These are phyloP conservation scores for Trichosurus vulpecula DNA, from an alignment of 2,797 vertebrate species.

Conservation along the genomic window DNA sequence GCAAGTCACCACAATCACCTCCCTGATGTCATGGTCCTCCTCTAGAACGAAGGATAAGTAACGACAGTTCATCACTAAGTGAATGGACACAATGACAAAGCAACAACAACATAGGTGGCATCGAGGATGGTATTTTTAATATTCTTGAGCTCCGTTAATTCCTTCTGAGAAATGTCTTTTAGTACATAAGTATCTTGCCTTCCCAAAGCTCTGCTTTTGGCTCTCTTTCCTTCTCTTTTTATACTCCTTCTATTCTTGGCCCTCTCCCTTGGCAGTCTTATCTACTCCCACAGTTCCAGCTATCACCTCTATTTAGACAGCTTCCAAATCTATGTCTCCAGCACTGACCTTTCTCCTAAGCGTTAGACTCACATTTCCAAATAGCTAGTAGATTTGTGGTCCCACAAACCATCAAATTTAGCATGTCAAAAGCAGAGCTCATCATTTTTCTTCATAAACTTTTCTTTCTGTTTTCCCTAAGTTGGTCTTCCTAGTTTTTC, in stretches of 20 bases:
- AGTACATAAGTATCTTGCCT: background rate
- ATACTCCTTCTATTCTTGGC: background rate
- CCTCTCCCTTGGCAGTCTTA: background rate
- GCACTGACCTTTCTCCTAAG: background rate
- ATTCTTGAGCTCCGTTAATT: background rate
- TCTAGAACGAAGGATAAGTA: too few species aligned
- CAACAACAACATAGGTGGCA: background rate
- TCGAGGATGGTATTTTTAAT: background rate
- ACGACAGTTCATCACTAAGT: background rate
- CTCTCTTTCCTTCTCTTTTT: background rate
- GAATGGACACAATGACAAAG: background rate
- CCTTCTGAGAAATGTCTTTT: background rate
- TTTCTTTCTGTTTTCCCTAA: background rate
- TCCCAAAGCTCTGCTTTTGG: background rate
- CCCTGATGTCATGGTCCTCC: too few species aligned
- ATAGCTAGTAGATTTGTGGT: background rate
- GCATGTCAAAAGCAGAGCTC: background rate
- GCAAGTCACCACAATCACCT: too few species aligned
- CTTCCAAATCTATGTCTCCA: background rate
- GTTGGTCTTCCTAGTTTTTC: background rate
- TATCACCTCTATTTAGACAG: background rate
- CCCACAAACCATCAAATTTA: background rate
- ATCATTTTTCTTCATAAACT: background rate
- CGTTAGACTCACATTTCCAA: background rate
- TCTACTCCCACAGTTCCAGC: background rate